Conservation (phyloP, 2,888 invertebrate species). For the Endomychus coccineus region DNA sequence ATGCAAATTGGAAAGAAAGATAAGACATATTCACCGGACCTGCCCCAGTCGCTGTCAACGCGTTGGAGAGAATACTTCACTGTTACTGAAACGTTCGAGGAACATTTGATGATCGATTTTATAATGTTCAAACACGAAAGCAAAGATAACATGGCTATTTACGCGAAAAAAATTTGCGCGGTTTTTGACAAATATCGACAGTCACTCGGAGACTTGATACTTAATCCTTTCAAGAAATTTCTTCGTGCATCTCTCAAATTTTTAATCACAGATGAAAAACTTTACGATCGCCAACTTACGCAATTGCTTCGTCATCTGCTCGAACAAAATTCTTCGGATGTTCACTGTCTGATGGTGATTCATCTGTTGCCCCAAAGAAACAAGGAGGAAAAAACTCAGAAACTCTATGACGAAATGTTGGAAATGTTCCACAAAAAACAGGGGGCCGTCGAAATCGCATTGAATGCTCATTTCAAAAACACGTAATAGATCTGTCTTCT, state of each 20-base stretch:
- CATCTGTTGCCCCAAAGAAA: constrained; percentile 5
- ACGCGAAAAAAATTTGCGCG: constrained; percentile 1
- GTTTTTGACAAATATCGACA: constrained; percentile 3
- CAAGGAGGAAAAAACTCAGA: background rate
- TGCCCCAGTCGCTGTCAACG: no score
- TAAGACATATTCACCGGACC: no score
- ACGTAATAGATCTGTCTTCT: no score
- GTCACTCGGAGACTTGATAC: constrained; percentile 7
- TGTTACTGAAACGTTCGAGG: constrained; percentile 11
- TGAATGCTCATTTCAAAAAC: no score
- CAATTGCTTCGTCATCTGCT: constrained; percentile 4
- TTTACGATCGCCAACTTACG: no score
- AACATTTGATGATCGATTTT: constrained; percentile 7
- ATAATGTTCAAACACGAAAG: constrained; percentile 1
- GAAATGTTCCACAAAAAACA: constrained; percentile 1
- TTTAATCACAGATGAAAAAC: constrained; percentile 6
- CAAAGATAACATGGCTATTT: background rate
- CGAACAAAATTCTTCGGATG: constrained; percentile 1
- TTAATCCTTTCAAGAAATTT: constrained; percentile 4
- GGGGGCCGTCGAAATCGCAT: constrained; percentile 2
- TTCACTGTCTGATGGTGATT: constrained; percentile 5
- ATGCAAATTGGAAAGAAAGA: no score
- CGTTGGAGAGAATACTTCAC: constrained; percentile 3
- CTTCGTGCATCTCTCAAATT: background rate
- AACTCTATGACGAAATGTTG: constrained; percentile 3